Conservation (phyloP, 2,113 vertebrate genomes). For the Bubo scandiacus region DNA sequence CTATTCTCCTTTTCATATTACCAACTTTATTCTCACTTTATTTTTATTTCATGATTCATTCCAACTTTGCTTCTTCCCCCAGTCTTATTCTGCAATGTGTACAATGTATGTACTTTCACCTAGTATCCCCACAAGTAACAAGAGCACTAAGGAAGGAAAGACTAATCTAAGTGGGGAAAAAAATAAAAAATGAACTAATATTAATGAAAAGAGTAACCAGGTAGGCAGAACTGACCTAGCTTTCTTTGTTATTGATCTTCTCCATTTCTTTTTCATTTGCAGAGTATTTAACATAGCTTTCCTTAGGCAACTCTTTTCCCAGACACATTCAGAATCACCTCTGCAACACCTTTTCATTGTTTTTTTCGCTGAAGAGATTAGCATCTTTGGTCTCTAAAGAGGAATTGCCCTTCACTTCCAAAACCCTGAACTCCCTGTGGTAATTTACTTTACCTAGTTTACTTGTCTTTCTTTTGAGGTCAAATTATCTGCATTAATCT, state of each 20-base stretch:
- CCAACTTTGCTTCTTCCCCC: not conserved
- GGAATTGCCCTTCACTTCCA: not conserved
- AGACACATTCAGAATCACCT: not conserved
- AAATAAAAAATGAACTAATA: not conserved
- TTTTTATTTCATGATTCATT: not conserved
- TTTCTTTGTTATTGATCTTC: not conserved
- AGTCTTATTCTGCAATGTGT: not conserved
- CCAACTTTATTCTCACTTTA: not conserved
- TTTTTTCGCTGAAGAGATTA: not conserved
- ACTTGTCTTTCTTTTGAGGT: not conserved
- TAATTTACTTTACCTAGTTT: not conserved
- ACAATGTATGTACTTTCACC: not conserved
- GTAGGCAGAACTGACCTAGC: not conserved
- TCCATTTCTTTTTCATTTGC: not conserved
- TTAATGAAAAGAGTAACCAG: not conserved
- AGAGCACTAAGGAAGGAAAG: not conserved
- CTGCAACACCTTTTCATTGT: not conserved
- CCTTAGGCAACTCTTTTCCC: not conserved
- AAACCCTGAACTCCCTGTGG: not conserved
- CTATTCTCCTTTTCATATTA: not conserved
- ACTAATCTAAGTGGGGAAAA: not conserved
- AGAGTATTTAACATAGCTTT: not conserved
- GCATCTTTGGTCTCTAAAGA: not conserved
- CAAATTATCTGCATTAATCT: not conserved
- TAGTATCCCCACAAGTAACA: not conserved